Percentiles rank a stretch among this genome's conserved stretches.
Conservation (phyloP, 1,140 invertebrate genomes). For the Dolichoris vasculosae region DNA sequence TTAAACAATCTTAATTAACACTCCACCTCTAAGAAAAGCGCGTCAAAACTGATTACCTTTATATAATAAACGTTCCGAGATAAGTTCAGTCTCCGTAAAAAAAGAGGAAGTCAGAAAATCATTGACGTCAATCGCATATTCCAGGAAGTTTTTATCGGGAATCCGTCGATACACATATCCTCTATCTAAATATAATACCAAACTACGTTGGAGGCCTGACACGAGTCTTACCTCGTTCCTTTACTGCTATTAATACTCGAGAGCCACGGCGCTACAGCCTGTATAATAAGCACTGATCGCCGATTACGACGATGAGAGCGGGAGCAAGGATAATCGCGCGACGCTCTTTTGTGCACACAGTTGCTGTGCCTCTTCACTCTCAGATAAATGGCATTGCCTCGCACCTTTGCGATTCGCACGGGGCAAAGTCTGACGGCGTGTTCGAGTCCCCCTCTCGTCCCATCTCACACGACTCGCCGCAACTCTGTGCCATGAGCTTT, state of each 20-base stretch:
- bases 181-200: background rate
- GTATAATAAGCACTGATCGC: background rate
- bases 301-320: background rate
- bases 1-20: too few relatives aligned
- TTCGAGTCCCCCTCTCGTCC: background rate
- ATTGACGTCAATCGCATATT: background rate
- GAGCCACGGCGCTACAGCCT: background rate
- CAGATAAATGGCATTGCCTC: background rate
- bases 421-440: background rate
- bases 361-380: background rate
- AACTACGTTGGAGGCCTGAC: background rate
- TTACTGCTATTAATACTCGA: background rate
- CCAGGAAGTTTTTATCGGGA: constrained; percentile 19
- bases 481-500: too few relatives aligned
- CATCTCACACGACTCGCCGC: too few relatives aligned
- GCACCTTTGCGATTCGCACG: background rate
- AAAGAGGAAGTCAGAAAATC: background rate
- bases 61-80: background rate
- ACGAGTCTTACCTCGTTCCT: background rate
- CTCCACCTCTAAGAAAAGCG: background rate
- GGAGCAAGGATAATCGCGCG: constrained; percentile 12
- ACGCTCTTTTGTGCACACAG: background rate
- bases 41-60: background rate
- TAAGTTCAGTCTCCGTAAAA: background rate
- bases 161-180: background rate